A percentile compares a stretch with the other conserved stretches of the same genome.
Conservation (phyloP, 2,888 invertebrate genomes). For the Cataglyphis albicans region DNA sequence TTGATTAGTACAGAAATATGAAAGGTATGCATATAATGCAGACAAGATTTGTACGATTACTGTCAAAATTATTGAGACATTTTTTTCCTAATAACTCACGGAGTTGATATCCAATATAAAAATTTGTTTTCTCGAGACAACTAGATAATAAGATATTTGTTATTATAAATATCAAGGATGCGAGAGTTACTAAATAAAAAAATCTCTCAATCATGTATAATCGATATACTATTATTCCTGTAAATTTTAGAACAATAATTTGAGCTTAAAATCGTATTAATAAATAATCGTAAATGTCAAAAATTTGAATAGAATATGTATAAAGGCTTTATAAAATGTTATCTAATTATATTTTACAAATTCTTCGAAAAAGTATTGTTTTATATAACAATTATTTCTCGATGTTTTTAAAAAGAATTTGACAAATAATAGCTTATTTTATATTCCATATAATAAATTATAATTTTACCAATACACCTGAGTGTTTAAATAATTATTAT, state of each 20-base stretch:
- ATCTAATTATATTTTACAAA: neutral
- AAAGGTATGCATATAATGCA: neutral
- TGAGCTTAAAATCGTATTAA: constrained; percentile 3
- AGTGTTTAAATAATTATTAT: neutral
- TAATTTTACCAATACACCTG: neutral
- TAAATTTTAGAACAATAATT: neutral
- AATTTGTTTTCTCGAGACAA: neutral
- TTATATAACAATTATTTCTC: neutral
- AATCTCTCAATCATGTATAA: neutral
- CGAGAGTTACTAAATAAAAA: neutral
- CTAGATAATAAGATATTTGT: neutral
- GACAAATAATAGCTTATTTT: neutral
- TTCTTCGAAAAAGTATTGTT: neutral
- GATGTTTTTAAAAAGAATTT: neutral
- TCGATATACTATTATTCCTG: neutral
- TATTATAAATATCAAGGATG: neutral
- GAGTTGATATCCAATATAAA: neutral
- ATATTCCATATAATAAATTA: neutral
- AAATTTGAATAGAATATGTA: constrained; percentile 5
- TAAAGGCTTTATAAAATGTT: neutral
- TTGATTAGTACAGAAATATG: neutral
- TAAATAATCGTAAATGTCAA: neutral
- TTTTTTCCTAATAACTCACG: neutral
- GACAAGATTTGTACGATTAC: neutral
- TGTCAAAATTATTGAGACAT: constrained; percentile 6